A percentile compares a stretch with the other conserved stretches of the same genome.
These are phyloP conservation scores for Phyllostomus hastatus DNA, from an alignment of 2,113 vertebrate genomes.

Conservation along the genomic window DNA sequence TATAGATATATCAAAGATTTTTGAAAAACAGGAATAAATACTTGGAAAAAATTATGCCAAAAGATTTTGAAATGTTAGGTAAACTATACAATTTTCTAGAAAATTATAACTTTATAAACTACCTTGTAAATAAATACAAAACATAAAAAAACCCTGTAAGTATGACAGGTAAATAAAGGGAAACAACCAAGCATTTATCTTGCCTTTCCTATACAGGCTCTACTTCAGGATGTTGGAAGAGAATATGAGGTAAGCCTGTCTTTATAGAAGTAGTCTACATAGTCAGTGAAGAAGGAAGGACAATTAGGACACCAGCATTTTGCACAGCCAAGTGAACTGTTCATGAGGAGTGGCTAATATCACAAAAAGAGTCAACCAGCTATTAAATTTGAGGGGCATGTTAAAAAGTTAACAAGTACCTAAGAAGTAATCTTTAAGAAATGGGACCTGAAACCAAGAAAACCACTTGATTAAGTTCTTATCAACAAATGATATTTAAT, in stretches of 20 bases:
- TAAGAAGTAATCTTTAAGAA: not conserved
- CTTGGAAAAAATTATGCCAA: not conserved
- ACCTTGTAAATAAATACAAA: not conserved
- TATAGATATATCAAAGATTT: not conserved
- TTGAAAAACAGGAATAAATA: not conserved
- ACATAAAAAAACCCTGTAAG: not conserved
- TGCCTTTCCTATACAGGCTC: not conserved
- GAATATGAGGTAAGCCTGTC: not conserved
- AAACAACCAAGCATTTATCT: not conserved
- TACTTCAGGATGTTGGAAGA: not conserved
- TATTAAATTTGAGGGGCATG: not conserved
- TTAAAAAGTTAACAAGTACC: not conserved
- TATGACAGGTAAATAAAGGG: not conserved
- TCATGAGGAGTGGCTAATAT: not conserved
- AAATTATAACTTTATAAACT: not conserved
- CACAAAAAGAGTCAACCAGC: not conserved
- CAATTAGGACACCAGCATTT: not conserved
- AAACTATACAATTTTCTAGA: not conserved
- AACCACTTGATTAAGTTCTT: not conserved
- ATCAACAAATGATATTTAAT: not conserved
- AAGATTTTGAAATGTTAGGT: not conserved
- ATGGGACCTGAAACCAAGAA: not conserved
- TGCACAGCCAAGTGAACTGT: not conserved
- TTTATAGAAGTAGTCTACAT: not conserved
- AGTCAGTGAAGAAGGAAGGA: not conserved